These are phyloP conservation scores for Sinhomidia bicolor DNA, from an alignment of 2,888 invertebrate genomes.

Conservation along the genomic window DNA sequence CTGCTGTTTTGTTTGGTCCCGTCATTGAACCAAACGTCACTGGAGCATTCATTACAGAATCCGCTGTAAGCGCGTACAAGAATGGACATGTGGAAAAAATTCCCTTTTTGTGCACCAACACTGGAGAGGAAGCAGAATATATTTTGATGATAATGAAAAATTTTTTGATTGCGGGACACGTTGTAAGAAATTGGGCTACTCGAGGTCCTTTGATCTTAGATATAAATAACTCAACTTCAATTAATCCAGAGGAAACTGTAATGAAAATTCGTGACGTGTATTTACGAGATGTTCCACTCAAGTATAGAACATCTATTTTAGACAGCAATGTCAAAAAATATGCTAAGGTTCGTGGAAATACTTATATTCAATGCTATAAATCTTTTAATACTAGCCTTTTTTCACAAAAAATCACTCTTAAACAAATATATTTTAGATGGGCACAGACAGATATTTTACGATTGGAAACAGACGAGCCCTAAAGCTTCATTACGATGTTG, in stretches of 20 bases:
- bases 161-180: constrained; percentile 29
- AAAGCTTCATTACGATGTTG: constrained; percentile 54
- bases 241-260: constrained; percentile 10
- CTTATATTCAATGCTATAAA: too few species aligned
- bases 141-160: constrained; percentile 61
- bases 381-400: too few species aligned
- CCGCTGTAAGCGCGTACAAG: constrained; percentile 68
- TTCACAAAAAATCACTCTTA: too few species aligned
- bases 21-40: constrained; percentile 69
- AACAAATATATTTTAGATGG: constrained; percentile 46
- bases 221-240: background rate
- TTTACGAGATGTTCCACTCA: constrained; percentile 43
- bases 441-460: constrained; percentile 65
- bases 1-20: constrained; percentile 72
- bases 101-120: constrained; percentile 67
- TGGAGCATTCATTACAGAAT: constrained; percentile 69
- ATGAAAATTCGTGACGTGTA: constrained; percentile 56
- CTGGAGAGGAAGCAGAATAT: constrained; percentile 69
- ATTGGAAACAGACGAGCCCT: constrained; percentile 61
- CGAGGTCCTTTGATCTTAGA: constrained; percentile 47
- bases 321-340: constrained; percentile 54
- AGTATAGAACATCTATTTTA: constrained; percentile 20
- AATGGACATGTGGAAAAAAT: constrained; percentile 68
- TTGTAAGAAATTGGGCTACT: constrained; percentile 48
- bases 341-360: background rate